Base-by-base conservation (phyloP, 2,797 vertebrate species). In the Cygnus olor region DNA sequence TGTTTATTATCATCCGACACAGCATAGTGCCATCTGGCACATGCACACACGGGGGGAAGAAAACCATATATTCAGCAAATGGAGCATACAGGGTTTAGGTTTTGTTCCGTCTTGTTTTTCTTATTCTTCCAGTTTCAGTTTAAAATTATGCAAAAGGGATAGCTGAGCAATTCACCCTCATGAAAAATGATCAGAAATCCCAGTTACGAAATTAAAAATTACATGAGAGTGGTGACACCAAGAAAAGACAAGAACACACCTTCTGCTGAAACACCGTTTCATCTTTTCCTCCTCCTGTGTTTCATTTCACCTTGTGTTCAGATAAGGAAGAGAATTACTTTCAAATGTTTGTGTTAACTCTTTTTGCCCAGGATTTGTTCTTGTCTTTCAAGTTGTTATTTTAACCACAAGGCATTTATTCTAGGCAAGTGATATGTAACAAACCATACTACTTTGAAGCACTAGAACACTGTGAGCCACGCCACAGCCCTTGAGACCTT, bases 11-110 rank as follows among this genome's bases (percentile, higher is more conserved):
- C 87, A 91, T 72, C 82, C 80, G 86, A 27, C 20, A 28, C 56
- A 38, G 56, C 19, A 40, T 40, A 63, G 44, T 91, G 91, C 88
- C 89, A 86, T 93, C 90, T 95, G 93, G 86, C 87, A 92, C 83
- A 77, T 2, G 40, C 64, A 79, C 61, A 78, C 38, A 21, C 2
- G 0, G 38, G 9, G 54, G 70, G 74, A 71, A 94, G 88, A 80
- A 93, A 96, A 93, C 54, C 69, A 83, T 76, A 79, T 66, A 92
- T 95, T 95, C 89, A 84, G 70, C 66, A 95, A 97, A 94, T 82
- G 74, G 47, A 93, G 70, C 80, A 80, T 53, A 79, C 11, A 90
- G 56, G n/a, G 45, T 83, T 94, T 74, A 82, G 56, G 42, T 74
- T 88, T 81, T 86, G 22, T 80, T 69, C 86, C 91, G 69, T 38